Conservation (phyloP, 2,797 vertebrate genomes). For the Siniperca obscura region DNA sequence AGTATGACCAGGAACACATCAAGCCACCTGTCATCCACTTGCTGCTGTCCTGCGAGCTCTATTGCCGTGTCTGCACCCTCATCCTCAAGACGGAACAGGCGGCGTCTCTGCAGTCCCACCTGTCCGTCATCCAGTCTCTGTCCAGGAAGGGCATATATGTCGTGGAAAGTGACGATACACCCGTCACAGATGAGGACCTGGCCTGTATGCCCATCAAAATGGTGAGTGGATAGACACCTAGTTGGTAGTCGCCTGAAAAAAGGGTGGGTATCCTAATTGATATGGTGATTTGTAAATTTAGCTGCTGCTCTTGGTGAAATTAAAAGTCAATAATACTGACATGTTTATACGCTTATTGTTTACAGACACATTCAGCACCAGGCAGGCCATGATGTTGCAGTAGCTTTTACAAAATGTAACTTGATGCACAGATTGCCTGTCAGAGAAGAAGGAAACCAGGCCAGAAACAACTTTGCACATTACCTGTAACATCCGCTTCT, state of each 20-base stretch:
- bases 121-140: constrained; percentile 94
- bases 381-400: neutral
- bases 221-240: constrained; percentile 83
- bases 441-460: constrained; percentile 28
- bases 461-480: constrained; percentile 28
- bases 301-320: neutral
- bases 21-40: constrained; percentile 95
- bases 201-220: constrained; percentile 94
- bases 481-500: constrained; percentile 36
- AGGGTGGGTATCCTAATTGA: neutral
- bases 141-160: constrained; percentile 98
- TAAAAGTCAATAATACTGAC: neutral
- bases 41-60: constrained; percentile 95
- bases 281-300: neutral
- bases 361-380: neutral
- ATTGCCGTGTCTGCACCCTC: constrained; percentile 96
- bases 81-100: constrained; percentile 97
- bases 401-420: neutral
- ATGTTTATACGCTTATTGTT: neutral
- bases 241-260: neutral
- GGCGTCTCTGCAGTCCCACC: constrained; percentile 93
- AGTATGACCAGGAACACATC: constrained; percentile 98
- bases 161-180: constrained; percentile 94
- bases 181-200: constrained; percentile 92
- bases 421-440: constrained; percentile 22